Conservation (phyloP, 2,888 invertebrate species). For the Koerneria pararmatus region DNA sequence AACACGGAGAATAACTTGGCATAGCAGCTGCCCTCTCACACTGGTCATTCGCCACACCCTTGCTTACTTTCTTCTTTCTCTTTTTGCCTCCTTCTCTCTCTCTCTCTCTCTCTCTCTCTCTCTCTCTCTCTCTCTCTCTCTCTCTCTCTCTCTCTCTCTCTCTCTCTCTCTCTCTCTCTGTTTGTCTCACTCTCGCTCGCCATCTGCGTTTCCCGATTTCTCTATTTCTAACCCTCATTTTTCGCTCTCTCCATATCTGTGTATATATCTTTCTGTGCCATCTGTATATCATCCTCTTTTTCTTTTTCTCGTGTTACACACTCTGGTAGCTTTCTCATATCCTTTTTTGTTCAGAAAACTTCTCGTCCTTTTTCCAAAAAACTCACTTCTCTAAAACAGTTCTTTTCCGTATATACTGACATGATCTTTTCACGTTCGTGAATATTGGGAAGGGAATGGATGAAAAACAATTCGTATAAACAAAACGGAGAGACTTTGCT, state of each 20-base stretch:
- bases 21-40: no score
- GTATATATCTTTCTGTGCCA: not conserved
- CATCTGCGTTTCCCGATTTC: not conserved
- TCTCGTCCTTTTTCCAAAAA: not conserved
- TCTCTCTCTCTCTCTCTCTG: constrained; percentile 11
- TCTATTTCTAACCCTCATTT: not conserved
- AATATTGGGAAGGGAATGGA: no score
- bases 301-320: not conserved
- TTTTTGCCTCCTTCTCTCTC: constrained; percentile 6
- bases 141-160: constrained; percentile 17
- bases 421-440: no score
- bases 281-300: not conserved
- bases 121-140: not conserved
- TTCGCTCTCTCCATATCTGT: not conserved
- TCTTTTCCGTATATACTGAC: no score
- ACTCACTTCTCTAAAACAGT: not conserved
- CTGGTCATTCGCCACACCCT: not conserved
- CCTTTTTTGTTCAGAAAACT: not conserved
- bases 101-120: not conserved
- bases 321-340: not conserved
- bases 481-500: no score
- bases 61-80: not conserved
- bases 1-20: no score
- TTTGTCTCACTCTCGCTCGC: not conserved
- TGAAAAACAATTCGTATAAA: no score